Evolutionary conservation across 2,113 vertebrate genomes (phyloP).

Genomic region (Lamprologus sp.): DNA sequence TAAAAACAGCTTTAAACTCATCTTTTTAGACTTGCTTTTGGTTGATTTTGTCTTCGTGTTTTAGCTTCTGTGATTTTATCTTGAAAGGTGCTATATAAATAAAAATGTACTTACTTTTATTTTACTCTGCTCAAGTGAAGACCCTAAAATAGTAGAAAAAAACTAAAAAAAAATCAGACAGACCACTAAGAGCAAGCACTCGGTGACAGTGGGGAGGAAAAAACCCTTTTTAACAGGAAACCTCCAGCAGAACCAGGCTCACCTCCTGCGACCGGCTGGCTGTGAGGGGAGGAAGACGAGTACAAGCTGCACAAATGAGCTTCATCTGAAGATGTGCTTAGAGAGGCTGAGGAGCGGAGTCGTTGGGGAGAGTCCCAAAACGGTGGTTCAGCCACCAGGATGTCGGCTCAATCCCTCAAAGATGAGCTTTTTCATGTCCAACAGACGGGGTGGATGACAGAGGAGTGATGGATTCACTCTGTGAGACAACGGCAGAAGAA

Average conservation of each 20-base stretch:
- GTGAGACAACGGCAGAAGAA: background rate
- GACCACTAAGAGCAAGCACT: background rate
- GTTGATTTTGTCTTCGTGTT: background rate
- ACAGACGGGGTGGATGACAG: rapidly evolving
- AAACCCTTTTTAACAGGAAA: background rate
- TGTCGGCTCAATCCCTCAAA: rapidly evolving
- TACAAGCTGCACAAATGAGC: background rate
- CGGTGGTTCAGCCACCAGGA: background rate
- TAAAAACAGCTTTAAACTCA: background rate
- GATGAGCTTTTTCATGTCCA: background rate
- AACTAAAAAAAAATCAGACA: background rate
- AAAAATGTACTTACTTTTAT: rapidly evolving
- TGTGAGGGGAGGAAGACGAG: background rate
- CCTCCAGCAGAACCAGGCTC: background rate
- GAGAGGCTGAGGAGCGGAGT: background rate
- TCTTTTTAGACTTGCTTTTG: background rate
- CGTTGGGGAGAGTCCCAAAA: background rate
- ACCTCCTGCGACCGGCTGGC: background rate
- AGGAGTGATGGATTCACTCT: background rate
- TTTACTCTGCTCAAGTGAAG: background rate
- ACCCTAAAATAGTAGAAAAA: background rate
- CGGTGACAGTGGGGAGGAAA: background rate
- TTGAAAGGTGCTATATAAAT: background rate
- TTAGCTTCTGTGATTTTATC: background rate
- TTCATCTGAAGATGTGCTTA: background rate